These are phyloP conservation scores for Caranx melampygus DNA, from an alignment of 2,113 vertebrate genomes.

Conservation along the genomic window DNA sequence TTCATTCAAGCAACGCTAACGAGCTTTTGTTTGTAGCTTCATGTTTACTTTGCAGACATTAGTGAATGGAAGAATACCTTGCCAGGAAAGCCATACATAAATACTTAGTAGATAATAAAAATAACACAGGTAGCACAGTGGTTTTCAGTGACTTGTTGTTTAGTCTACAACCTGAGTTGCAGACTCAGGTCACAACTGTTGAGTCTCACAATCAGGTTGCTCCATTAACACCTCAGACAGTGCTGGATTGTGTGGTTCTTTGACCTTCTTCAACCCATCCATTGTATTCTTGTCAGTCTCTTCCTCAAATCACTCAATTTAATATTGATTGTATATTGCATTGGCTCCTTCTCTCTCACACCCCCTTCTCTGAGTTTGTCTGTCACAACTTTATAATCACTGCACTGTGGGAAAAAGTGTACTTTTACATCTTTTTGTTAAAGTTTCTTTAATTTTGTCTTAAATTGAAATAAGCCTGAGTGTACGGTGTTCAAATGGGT, in stretches of 20 bases:
- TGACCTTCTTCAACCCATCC: background rate
- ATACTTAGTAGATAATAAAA: background rate
- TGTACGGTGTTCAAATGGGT: background rate
- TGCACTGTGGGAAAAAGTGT: too few relatives aligned
- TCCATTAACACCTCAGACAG: background rate
- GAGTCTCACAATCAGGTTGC: background rate
- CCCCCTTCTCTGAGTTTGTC: background rate
- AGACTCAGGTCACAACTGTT: too few relatives aligned
- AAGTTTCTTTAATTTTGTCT: background rate
- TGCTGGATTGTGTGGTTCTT: too few relatives aligned
- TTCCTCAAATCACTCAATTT: too few relatives aligned
- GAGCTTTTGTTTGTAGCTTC: background rate
- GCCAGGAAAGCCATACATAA: background rate
- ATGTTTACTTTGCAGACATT: background rate
- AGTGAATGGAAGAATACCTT: too few relatives aligned
- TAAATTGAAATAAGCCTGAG: background rate
- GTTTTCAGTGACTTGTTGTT: background rate
- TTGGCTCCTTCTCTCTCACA: background rate
- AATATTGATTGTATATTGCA: too few relatives aligned
- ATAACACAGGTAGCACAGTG: background rate
- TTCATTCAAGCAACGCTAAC: background rate
- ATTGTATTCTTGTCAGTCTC: too few relatives aligned
- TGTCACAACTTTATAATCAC: background rate
- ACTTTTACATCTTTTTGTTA: background rate
- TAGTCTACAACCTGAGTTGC: too few relatives aligned